These are phyloP conservation scores for Diarsia dahlii DNA, from an alignment of 2,888 invertebrate species.

Conservation along the genomic window DNA sequence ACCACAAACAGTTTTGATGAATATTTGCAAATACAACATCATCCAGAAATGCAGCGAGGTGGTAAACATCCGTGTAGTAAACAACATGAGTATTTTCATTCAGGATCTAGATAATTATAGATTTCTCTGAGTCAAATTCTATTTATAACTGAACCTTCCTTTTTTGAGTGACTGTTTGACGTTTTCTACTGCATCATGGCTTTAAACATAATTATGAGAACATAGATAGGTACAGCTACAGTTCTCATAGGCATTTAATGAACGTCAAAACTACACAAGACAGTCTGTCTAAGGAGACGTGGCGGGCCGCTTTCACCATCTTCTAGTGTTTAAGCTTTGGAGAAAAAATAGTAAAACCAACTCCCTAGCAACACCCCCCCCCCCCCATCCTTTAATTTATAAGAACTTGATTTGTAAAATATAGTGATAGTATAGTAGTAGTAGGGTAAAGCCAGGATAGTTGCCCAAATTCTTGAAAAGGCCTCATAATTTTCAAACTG, in stretches of 20 bases:
- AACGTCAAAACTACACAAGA: neutral
- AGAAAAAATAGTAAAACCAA: neutral
- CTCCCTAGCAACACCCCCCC: neutral
- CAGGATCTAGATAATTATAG: slow-evolving; percentile 23
- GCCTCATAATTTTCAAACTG: no score
- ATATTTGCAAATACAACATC: slow-evolving; percentile 12
- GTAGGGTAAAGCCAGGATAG: no score
- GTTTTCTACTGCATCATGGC: neutral
- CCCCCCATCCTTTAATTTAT: neutral
- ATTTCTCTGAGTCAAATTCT: neutral
- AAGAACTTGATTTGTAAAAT: neutral
- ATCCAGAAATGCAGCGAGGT: slow-evolving; percentile 6
- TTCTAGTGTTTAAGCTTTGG: no score
- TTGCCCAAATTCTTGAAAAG: no score
- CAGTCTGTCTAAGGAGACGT: neutral
- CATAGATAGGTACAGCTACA: no score
- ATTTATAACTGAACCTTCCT: neutral
- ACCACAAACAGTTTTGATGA: slow-evolving; percentile 22
- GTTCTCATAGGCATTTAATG: neutral
- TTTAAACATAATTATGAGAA: no score
- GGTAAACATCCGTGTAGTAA: slow-evolving; percentile 38
- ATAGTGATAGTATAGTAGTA: no score
- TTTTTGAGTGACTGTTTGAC: no score
- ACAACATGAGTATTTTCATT: neutral
- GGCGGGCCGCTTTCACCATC: no score